These are phyloP conservation scores for Sitobion miscanthi DNA, from an alignment of 1,140 invertebrate species.

Conservation along the genomic window DNA sequence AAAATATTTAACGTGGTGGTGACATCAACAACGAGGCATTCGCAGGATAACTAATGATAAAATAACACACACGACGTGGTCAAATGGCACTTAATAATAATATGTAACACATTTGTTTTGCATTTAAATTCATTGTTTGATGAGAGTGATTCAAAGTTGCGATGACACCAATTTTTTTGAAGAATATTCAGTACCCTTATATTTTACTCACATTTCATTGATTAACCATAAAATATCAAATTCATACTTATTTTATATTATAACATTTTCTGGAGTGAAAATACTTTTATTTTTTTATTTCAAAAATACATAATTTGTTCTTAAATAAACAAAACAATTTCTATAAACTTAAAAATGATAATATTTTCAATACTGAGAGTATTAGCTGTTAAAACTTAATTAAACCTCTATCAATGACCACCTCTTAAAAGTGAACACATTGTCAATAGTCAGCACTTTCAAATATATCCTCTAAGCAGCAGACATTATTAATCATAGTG, in stretches of 20 bases:
- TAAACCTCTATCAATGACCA: no score
- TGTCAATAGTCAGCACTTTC: no score
- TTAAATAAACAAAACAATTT: background rate
- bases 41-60: background rate
- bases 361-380: no score
- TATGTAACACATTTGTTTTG: background rate
- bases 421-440: no score
- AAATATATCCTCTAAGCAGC: no score
- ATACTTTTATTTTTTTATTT: background rate
- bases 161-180: background rate
- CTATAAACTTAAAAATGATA: background rate
- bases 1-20: no score
- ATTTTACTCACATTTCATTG: no score
- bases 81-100: background rate
- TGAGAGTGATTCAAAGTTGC: background rate
- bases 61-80: background rate
- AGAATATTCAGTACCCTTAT: background rate
- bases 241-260: background rate
- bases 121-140: background rate
- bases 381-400: no score
- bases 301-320: background rate
- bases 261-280: background rate
- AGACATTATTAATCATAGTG: no score
- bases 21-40: no score
- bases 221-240: background rate